A percentile compares a stretch with the other conserved stretches of the same genome.
Conservation (phyloP, 2,113 vertebrate species). For the Anoplopoma fimbria region DNA sequence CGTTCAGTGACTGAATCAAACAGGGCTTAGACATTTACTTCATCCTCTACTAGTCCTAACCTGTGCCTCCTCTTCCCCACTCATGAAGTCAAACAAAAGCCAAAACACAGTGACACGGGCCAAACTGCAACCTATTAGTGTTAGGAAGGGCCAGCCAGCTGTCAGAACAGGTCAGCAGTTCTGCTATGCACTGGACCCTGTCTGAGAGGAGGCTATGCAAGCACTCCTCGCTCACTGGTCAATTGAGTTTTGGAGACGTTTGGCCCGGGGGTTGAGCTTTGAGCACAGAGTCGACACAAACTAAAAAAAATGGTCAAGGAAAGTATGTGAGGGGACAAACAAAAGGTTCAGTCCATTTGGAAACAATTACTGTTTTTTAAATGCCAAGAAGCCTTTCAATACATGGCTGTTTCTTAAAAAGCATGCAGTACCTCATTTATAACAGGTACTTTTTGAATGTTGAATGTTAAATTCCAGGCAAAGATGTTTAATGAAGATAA, state of each 20-base stretch:
- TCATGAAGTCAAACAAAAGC: conserved; percentile 57
- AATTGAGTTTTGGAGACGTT: conserved; percentile 59
- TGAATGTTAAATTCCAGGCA: conserved; percentile 1
- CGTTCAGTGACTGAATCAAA: conserved; percentile 25
- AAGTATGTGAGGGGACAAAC: conserved; percentile 27
- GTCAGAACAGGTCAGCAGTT: conserved; percentile 71
- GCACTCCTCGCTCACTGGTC: conserved; percentile 50
- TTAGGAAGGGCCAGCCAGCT: conserved; percentile 58
- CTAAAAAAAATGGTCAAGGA: conserved; percentile 34
- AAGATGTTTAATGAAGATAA: too few relatives aligned
- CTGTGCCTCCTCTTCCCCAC: conserved; percentile 21
- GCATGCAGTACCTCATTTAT: neutral
- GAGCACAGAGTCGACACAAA: conserved; percentile 50
- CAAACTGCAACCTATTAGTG: conserved; percentile 64
- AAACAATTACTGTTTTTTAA: conserved; percentile 6
- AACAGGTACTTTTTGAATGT: conserved; percentile 4
- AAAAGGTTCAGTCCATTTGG: conserved; percentile 8
- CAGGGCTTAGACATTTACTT: conserved; percentile 34
- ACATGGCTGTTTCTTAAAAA: conserved; percentile 9
- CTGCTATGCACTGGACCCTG: conserved; percentile 42
- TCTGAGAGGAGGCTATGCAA: conserved; percentile 48
- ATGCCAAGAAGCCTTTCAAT: conserved; percentile 37
- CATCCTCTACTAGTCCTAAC: conserved; percentile 34
- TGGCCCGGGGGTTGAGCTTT: conserved; percentile 19
- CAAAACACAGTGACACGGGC: conserved; percentile 57